These are phyloP conservation scores for Bergia sp. DNA, from an alignment of 92 coral and sea anemone genomes.

Conservation along the genomic window DNA sequence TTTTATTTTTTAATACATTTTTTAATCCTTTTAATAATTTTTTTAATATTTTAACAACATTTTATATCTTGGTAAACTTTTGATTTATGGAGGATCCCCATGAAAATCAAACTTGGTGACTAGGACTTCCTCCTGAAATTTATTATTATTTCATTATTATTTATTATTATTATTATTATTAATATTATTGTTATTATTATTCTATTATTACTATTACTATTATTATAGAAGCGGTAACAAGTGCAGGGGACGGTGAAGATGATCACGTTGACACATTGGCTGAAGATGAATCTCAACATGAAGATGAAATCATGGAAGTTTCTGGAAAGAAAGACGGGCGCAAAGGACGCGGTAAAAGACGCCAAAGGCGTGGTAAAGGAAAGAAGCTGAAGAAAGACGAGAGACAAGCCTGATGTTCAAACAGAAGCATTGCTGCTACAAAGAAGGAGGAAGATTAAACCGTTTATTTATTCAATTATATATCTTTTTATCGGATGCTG, in stretches of 20 bases:
- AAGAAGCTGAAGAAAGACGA: background rate
- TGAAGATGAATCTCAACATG: background rate
- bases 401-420: background rate
- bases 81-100: too few relatives aligned
- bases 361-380: background rate
- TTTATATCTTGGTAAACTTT: too few relatives aligned
- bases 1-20: too few relatives aligned
- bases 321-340: slow-evolving; percentile 4
- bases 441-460: too few relatives aligned
- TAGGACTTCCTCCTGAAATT: too few relatives aligned
- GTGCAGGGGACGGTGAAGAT: background rate
- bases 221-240: background rate
- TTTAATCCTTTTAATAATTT: too few relatives aligned
- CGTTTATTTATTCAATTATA: too few relatives aligned
- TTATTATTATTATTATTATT: too few relatives aligned
- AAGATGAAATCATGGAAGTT: slow-evolving; percentile 7
- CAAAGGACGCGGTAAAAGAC: slow-evolving; percentile 2
- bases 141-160: too few relatives aligned
- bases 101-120: too few relatives aligned
- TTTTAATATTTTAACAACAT: too few relatives aligned
- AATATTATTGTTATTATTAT: background rate
- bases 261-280: background rate
- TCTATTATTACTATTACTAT: background rate
- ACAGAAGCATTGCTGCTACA: background rate
- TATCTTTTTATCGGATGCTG: too few relatives aligned